Evolutionary conservation across 2,888 invertebrate genomes (phyloP).

Genomic region (Fragum sueziense): DNA sequence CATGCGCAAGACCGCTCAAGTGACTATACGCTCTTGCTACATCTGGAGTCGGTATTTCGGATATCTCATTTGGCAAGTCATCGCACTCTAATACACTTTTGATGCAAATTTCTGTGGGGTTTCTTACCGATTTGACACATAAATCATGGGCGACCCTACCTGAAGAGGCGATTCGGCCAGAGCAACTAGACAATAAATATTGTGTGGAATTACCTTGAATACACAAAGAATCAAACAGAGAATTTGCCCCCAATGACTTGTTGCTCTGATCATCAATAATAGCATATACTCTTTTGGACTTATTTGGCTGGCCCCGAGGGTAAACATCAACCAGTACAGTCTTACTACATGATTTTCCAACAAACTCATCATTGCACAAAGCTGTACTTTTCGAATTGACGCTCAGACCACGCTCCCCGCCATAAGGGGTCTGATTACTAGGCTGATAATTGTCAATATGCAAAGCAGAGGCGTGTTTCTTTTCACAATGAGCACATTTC

Average conservation of each 20-base stretch:
- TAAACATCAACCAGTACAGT: background rate
- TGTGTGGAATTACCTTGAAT: background rate
- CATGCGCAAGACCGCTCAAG: background rate
- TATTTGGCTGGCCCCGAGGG: background rate
- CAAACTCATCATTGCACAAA: background rate
- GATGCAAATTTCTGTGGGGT: background rate
- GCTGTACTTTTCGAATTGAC: background rate
- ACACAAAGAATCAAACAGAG: background rate
- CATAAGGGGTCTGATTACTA: background rate
- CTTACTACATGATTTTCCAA: background rate
- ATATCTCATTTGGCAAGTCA: background rate
- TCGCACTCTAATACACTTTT: background rate
- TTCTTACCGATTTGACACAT: background rate
- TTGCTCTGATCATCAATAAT: slow-evolving; percentile 4
- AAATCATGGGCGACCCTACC: background rate
- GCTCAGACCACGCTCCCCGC: background rate
- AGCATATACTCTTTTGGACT: background rate
- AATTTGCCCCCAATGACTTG: background rate
- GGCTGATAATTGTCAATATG: background rate
- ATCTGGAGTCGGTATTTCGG: background rate
- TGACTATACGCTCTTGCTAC: background rate
- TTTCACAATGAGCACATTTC: background rate
- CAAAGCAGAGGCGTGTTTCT: background rate
- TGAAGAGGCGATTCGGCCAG: background rate
- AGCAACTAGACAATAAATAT: background rate